These are phyloP conservation scores for Boloria selene DNA, from an alignment of 2,888 invertebrate species.

Conservation along the genomic window DNA sequence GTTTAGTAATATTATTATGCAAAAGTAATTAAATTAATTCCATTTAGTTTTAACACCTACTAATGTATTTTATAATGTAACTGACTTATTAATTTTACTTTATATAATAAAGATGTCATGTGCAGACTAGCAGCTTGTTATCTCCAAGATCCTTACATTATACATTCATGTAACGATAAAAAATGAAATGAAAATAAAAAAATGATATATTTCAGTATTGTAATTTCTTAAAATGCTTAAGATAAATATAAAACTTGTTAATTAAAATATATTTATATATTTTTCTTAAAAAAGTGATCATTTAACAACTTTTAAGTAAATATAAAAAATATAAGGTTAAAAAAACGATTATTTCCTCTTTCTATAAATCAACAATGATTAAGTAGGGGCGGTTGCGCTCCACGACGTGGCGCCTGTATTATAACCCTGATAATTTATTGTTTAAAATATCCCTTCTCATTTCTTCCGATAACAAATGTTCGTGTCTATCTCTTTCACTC, in stretches of 20 bases:
- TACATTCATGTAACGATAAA: no score
- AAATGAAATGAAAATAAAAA: no score
- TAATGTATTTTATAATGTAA: slow-evolving; percentile 4
- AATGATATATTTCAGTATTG: no score
- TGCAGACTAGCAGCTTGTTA: no score
- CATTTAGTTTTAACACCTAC: slow-evolving; percentile 14
- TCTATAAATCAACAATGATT: slow-evolving; percentile 49
- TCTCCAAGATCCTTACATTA: no score
- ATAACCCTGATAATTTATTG: slow-evolving; percentile 72
- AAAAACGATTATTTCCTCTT: slow-evolving; percentile 14
- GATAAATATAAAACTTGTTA: no score
- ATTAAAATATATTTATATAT: neutral
- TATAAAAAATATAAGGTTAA: neutral
- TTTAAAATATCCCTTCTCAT: slow-evolving; percentile 51
- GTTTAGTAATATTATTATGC: slow-evolving; percentile 12
- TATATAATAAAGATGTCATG: no score
- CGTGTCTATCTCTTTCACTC: slow-evolving; percentile 45
- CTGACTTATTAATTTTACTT: slow-evolving; percentile 8
- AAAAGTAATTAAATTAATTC: slow-evolving; percentile 20
- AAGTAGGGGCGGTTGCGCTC: slow-evolving; percentile 46
- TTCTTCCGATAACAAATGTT: slow-evolving; percentile 37
- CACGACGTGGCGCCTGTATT: slow-evolving; percentile 71
- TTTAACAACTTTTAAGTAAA: neutral
- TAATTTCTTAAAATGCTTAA: no score
- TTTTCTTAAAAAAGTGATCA: no score